Evolutionary conservation across 2,888 invertebrate genomes (phyloP), one percentile per base, ranked within the genome.

Genomic region (Ectemnius continuus): DNA sequence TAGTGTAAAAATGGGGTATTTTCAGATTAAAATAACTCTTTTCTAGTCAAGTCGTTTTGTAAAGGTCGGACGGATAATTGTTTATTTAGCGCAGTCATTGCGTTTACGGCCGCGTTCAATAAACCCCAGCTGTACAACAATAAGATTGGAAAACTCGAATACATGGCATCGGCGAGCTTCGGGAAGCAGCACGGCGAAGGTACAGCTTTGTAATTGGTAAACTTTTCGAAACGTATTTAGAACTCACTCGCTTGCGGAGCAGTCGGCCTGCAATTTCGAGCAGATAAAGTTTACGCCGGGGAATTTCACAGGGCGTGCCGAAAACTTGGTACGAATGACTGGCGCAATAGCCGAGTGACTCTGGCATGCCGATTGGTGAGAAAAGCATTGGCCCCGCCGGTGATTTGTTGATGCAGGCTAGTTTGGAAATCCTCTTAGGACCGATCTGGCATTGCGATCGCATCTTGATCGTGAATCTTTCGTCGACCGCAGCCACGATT

Each of bases 391-490:
- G 26, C 28, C 28, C 45, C 13, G 16, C 11, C 23, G 59, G 71
- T 36, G 36, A 72, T 65, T 75, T 68, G 78, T 76, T 70, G 78
- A 78, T 73, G 75, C 73, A 70, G 64, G 61, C 73, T 70, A 80
- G 74, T 80, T 82, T 77, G 76, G 79, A 74, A 81, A 79, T 79
- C 71, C 72, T 70, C 67, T 76, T 58, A 61, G 73, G 66, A 67
- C 77, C 73, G 82, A 82, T 82, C 81, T 76, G 69, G 69, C 73
- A 61, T 72, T 77, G 75, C 76, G 77, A 83, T 83, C 73, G 74
- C 76, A 82, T 83, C 83, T 82, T 67, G 78, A 81, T 78, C 81
- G 75, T 83, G 83, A 84, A 84, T 84, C 82, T 84, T 82, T 79
- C 78, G 82, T 77, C 81, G 77, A 70, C 81, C 74, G 73, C 79